Evolutionary conservation across 2,888 invertebrate genomes (phyloP), one percentile per base, ranked within the genome.

Genomic region (Drosophila lutescens): DNA sequence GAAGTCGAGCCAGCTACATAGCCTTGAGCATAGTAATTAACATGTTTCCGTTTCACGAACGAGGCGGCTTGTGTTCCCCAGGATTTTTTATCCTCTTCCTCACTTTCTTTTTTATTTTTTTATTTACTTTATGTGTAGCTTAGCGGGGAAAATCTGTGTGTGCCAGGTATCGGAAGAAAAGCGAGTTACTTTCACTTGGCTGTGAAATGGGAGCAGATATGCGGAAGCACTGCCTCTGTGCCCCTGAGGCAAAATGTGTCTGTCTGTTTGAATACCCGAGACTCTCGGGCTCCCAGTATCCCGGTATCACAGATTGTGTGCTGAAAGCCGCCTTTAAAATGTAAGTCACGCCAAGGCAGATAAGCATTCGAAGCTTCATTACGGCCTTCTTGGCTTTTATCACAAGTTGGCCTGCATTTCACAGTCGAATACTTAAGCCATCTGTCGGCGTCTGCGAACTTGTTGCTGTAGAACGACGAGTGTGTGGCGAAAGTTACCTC

Each of bases 1-100:
- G 69, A 83, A 83, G 86, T 73, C 63, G 73, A 72, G 74, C 58
- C 70, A 67, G 86, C 69, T 72, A 79, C 72, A 82, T 85, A 88
- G 90, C 90, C 90, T 89, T 89, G 89, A 80, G 90, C 90, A 61
- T 77, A 88, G 90, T 88, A 90, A 90, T 90, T 90, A 90, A 90
- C 88, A 90, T 90, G 90, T 84, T 90, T 89, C 88, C 89, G 81
- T 90, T 90, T 77, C 83, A 79, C 55, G 76, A 84, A 63, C 74
- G 69, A 66, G 56, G 63, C 41, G 54, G 49, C 51, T 47, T 49
- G 50, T 55, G 34, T 38, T 23, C 50, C 9, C 20, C 44, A 6
- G 15, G 30, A 9, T 20, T 17, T 43, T 12, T 13, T 43, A 0
- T 10, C 15, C 3, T 15, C 9, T 36, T 40, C 32, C n/a, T 15